Base-by-base conservation (phyloP, 2,797 vertebrate species). In the Sebastiscus albofasciatus region DNA sequence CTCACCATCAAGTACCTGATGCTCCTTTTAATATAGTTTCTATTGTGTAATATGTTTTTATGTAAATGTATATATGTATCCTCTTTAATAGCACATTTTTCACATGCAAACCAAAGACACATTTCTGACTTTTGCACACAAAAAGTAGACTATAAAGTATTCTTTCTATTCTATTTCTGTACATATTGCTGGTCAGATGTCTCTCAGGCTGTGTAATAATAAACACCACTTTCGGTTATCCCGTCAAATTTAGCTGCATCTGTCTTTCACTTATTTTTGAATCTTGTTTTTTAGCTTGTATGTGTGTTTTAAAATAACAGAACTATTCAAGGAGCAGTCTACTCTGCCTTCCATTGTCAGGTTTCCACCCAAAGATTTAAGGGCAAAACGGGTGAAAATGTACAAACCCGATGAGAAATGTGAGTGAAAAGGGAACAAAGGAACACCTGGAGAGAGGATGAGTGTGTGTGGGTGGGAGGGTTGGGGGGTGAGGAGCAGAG, bases 381-480 rank as follows among this genome's bases (percentile, higher is more conserved):
- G 39, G 13, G 60, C 72, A 60, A 75, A 88, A 77, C 2, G 14
- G 70, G 39, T 69, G 59, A 67, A 87, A 87, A 87, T 81, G 79
- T 80, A 62, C 55, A 82, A 62, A 72, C 74, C 75, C 8, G 24
- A 34, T 34, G 64, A 86, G 78, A 87, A 86, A 86, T 72, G 26
- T 39, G 75, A 86, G 77, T 70, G 26, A 75, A 85, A 90, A 67
- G 81, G 82, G 82, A 93, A 92, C 89, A 93, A 94, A 90, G 85
- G 92, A 94, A 90, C 92, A 93, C 90, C 91, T 94, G 92, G 90
- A 84, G 85, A 84, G 83, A 74, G 72, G 64, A 72, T 69, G 80
- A 31, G 78, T 67, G 80, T 67, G 52, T 73, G 72, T 29, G 60
- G 24, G 65, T 52, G 36, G 18, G 65, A n/a, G 64, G 39, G 52